Evolutionary conservation across 2,113 vertebrate species (phyloP), one percentile per base, ranked within the genome.

Genomic region (Perognathus longimembris): DNA sequence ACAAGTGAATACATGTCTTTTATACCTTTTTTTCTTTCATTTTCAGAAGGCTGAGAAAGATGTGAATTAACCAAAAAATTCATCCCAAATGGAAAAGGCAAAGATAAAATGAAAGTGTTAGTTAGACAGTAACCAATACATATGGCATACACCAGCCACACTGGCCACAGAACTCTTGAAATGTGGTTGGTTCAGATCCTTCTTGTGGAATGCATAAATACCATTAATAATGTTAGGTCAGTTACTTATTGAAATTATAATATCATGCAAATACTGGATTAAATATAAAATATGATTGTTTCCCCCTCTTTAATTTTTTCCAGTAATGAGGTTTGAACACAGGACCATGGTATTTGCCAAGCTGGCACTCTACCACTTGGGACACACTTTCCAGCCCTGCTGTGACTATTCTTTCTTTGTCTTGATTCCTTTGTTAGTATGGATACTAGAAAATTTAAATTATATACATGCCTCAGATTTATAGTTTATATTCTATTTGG

Each of bases 241-340:
- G 45, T 69, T 75, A 30, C 6, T 81, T 73, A 6, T 45, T 89
- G 5, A 81, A 87, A 45, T 89, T 3, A 61, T 66, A 79, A 70
- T 64, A 75, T 54, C 45, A 89, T 87, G 15, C 10, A 85, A 84
- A 77, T 50, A 79, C 0, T 93, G 5, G 14, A 0, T 90, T 89
- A 91, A 91, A 90, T 89, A 70, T 63, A 69, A 80, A n/a, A n/a
- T n/a, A n/a, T n/a, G n/a, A n/a, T n/a, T 45, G 45, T 7, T 45
- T 45, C 11, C 11, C 45, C 45, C 11, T 45, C 45, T 45, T 45
- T 11, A 45, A 45, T 45, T 45, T 45, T 45, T 45, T 67, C 54
- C 20, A 57, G 17, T 45, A 45, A 45, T 45, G 45, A 11, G 45
- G 11, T 45, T 45, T 45, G 45, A 45, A 45, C 45, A 7, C 45